phyloP scores from a whole-genome alignment of 2,113 vertebrate genomes.

The Platichthys flesus region DNA sequence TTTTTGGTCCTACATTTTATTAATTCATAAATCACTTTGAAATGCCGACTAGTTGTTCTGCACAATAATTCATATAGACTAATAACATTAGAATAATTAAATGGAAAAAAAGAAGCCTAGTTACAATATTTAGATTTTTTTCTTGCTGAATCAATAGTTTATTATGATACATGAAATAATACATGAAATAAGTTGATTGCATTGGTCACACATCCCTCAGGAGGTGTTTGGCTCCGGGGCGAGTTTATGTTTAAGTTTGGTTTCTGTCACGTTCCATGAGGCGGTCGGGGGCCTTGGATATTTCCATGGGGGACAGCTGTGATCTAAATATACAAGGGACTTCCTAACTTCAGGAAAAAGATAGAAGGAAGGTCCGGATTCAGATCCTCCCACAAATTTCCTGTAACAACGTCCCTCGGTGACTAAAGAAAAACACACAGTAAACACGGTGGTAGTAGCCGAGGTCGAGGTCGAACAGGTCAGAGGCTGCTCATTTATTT shows the following conservation, averaged over 20 bases:
- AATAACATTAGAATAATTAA: too few species aligned
- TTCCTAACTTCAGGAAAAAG: slow-evolving; percentile 81
- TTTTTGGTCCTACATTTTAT: too few species aligned
- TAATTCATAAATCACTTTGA: too few species aligned
- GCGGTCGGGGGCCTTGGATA: slow-evolving; percentile 62
- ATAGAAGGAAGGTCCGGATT: slow-evolving; percentile 57
- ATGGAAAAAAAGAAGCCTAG: too few species aligned
- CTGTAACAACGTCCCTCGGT: slow-evolving; percentile 37
- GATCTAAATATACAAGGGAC: slow-evolving; percentile 79
- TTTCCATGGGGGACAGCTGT: slow-evolving; percentile 80
- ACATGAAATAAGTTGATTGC: not conserved
- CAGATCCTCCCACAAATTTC: slow-evolving; percentile 63
- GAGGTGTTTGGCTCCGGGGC: not conserved
- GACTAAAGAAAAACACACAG: slow-evolving; percentile 22
- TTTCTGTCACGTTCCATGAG: slow-evolving; percentile 42
- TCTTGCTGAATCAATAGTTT: too few species aligned
- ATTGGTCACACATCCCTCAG: not conserved
- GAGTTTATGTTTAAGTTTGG: slow-evolving; percentile 18
- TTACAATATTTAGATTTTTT: too few species aligned
- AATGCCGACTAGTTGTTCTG: too few species aligned
- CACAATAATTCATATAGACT: too few species aligned
- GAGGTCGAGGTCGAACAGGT: slow-evolving; percentile 19
- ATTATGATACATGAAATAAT: not conserved
- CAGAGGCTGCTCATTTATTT: not conserved
- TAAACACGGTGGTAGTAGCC: slow-evolving; percentile 5